phyloP scores from a whole-genome alignment of 2,113 vertebrate species.

The Cervus canadensis region DNA sequence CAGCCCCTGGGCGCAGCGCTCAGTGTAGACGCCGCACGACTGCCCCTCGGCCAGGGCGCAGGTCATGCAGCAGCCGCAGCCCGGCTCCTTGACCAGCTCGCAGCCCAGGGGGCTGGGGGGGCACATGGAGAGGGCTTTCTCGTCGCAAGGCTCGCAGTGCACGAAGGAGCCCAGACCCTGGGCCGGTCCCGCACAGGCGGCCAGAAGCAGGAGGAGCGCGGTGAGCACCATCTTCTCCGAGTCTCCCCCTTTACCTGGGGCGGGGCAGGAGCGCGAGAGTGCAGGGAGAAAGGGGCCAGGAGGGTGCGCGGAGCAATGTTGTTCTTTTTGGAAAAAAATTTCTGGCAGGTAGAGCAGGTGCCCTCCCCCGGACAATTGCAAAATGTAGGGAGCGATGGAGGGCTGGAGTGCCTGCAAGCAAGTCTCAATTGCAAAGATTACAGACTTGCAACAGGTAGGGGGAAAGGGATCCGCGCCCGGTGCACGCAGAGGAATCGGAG shows the following conservation, averaged over 20 bases:
- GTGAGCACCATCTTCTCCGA: constrained; percentile 80
- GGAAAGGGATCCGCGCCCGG: constrained; percentile 44
- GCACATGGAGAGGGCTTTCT: constrained; percentile 95
- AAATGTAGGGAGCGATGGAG: constrained; percentile 33
- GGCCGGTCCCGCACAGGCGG: constrained; percentile 86
- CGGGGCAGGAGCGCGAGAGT: constrained; percentile 64
- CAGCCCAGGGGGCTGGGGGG: constrained; percentile 93
- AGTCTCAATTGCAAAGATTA: constrained; percentile 38
- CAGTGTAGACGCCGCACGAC: constrained; percentile 97
- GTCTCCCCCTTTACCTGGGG: constrained; percentile 60
- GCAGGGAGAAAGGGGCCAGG: constrained; percentile 17
- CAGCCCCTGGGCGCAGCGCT: constrained; percentile 93
- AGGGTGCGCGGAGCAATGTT: neutral
- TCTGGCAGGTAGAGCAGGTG: constrained; percentile 61
- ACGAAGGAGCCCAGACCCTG: constrained; percentile 92
- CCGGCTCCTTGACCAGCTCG: constrained; percentile 97
- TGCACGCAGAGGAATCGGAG: constrained; percentile 30
- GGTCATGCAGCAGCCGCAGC: constrained; percentile 98
- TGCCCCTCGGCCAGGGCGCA: constrained; percentile 95
- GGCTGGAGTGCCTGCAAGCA: neutral
- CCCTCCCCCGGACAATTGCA: constrained; percentile 31
- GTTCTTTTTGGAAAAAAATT: neutral
- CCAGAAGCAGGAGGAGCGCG: constrained; percentile 87
- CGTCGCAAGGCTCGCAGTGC: constrained; percentile 97
- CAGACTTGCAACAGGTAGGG: constrained; percentile 70